phyloP scores from a whole-genome alignment of 2,888 invertebrate genomes.

The Rhimphoctona megacephalus region DNA sequence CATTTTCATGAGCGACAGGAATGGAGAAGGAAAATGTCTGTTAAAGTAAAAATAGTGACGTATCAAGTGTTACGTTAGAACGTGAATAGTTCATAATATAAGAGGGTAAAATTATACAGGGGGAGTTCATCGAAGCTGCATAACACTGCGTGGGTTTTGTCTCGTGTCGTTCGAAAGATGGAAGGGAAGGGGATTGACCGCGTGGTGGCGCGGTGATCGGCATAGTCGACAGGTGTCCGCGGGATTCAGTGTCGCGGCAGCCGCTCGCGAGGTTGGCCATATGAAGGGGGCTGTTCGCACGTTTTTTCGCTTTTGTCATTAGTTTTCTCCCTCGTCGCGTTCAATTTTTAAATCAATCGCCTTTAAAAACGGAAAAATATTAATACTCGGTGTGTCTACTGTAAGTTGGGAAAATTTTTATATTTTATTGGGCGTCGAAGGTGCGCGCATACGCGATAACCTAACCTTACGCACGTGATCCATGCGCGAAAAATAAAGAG shows the following conservation, averaged over 20 bases:
- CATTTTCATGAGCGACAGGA: background rate
- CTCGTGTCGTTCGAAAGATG: slow-evolving; percentile 36
- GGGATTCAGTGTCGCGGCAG: slow-evolving; percentile 83
- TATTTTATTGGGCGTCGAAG: background rate
- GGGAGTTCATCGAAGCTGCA: slow-evolving; percentile 40
- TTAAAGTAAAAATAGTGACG: slow-evolving; percentile 1
- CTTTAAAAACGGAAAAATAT: background rate
- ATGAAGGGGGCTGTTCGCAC: slow-evolving; percentile 70
- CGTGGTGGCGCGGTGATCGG: slow-evolving; percentile 79
- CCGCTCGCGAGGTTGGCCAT: slow-evolving; percentile 83
- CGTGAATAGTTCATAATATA: background rate
- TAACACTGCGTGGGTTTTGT: slow-evolving; percentile 67
- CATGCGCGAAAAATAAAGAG: slow-evolving; percentile 45
- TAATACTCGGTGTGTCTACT: background rate
- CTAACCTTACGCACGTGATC: slow-evolving; percentile 66
- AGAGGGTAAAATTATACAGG: slow-evolving; percentile 23
- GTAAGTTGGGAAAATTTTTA: background rate
- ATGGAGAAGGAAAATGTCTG: background rate
- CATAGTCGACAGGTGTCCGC: slow-evolving; percentile 83
- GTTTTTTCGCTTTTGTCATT: slow-evolving; percentile 61
- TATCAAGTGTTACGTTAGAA: background rate
- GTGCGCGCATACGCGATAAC: slow-evolving; percentile 43
- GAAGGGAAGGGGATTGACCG: slow-evolving; percentile 72
- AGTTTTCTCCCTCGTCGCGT: slow-evolving; percentile 9
- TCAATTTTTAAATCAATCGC: background rate